Evolutionary conservation across 1,140 invertebrate genomes (phyloP).

Genomic region (Cardiocondyla obscurior): DNA sequence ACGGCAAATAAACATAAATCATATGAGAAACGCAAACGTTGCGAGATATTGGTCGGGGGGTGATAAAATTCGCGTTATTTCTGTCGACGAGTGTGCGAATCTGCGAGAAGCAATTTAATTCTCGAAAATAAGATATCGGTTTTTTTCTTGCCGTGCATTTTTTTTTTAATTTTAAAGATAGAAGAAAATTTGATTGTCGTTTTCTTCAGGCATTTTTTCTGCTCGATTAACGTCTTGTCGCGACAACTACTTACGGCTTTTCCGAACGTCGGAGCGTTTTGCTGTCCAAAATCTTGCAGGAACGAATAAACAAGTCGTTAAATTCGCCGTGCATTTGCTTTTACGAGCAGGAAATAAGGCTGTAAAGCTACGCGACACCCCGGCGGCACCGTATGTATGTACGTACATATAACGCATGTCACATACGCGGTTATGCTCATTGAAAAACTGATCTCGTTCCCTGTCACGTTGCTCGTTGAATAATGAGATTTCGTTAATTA

Average conservation of each 20-base stretch:
- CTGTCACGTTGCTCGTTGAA: not conserved
- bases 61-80: constrained; percentile 6
- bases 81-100: not conserved
- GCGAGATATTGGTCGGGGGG: not conserved
- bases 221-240: constrained; percentile 1
- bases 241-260: not conserved
- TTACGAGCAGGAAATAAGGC: constrained; percentile 56
- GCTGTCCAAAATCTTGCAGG: constrained; percentile 21
- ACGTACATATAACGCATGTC: not conserved
- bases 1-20: not conserved
- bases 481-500: constrained; percentile 50
- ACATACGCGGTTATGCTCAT: not conserved
- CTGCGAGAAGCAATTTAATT: not conserved
- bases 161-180: not conserved
- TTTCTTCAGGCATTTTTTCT: not conserved
- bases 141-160: not conserved
- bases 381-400: not conserved
- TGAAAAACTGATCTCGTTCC: constrained; percentile 6
- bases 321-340: constrained; percentile 31
- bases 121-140: not conserved
- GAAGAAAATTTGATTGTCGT: not conserved
- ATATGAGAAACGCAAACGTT: constrained; percentile 9
- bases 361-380: constrained; percentile 38
- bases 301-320: constrained; percentile 53
- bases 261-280: not conserved